Percentiles rank a stretch among this genome's conserved stretches.
phyloP scores from a whole-genome alignment of 2,113 vertebrate species.

The Elaphurus davidianus region DNA sequence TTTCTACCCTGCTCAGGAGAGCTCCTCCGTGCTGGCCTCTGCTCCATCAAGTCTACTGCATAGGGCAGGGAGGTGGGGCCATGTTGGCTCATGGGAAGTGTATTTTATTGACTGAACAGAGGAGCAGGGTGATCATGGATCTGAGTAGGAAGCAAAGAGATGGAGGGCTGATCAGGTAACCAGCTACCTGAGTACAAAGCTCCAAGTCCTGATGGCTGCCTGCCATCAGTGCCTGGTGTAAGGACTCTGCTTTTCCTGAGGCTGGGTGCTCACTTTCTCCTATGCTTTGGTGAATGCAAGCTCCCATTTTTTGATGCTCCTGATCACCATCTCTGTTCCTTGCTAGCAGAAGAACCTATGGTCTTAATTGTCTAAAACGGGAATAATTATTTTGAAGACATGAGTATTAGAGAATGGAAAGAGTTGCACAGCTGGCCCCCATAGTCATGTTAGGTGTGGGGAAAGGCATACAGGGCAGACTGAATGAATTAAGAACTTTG shows the following conservation, averaged over 20 bases:
- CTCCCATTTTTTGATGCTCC: neutral
- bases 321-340: neutral
- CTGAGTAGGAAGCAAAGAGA: neutral
- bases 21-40: neutral
- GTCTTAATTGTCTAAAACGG: neutral
- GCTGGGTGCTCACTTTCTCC: neutral
- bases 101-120: neutral
- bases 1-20: accelerated
- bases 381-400: neutral
- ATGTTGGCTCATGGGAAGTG: accelerated
- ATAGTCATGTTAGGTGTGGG: neutral
- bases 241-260: neutral
- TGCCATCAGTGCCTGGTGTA: accelerated
- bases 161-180: no score
- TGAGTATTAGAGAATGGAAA: neutral
- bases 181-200: no score
- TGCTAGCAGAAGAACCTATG: neutral
- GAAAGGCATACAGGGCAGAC: accelerated
- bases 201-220: neutral
- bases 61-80: neutral
- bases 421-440: neutral
- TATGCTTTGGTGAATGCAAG: neutral
- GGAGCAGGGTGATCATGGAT: no score
- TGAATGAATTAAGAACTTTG: accelerated
- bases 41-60: neutral